Conservation (phyloP, 2,113 vertebrate species). For the Marmota flaviventris region DNA sequence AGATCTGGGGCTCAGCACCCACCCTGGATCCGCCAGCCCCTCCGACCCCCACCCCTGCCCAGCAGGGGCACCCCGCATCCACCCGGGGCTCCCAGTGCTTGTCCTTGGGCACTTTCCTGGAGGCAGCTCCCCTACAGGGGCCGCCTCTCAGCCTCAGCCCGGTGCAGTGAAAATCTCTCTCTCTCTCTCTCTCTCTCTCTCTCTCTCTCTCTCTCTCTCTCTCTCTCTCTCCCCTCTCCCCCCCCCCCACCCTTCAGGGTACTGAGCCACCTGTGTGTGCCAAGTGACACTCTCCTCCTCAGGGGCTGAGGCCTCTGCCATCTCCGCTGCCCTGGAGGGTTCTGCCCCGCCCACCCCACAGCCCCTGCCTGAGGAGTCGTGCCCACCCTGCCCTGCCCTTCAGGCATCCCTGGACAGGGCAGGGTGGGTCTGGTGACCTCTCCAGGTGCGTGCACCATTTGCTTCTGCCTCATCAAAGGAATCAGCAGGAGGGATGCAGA, state of each 20-base stretch:
- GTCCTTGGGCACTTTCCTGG: too few relatives aligned
- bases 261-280: accelerated
- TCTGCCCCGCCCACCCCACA: neutral
- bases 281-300: accelerated
- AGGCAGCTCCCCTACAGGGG: neutral
- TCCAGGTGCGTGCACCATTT: neutral
- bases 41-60: too few relatives aligned
- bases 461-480: accelerated
- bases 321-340: neutral
- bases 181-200: too few relatives aligned
- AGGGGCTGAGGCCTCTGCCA: neutral
- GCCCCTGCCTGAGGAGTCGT: accelerated
- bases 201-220: too few relatives aligned
- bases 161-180: too few relatives aligned
- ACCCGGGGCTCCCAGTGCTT: neutral
- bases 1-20: too few relatives aligned
- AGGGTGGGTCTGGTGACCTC: too few relatives aligned
- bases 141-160: too few relatives aligned
- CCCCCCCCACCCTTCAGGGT: accelerated
- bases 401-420: neutral
- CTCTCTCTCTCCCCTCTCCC: too few relatives aligned
- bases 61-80: too few relatives aligned
- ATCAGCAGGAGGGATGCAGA: too few relatives aligned
- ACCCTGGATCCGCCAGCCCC: neutral
- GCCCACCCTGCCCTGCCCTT: neutral